Conservation (phyloP, 1,140 invertebrate species). For the Zaprionus nigranus region DNA sequence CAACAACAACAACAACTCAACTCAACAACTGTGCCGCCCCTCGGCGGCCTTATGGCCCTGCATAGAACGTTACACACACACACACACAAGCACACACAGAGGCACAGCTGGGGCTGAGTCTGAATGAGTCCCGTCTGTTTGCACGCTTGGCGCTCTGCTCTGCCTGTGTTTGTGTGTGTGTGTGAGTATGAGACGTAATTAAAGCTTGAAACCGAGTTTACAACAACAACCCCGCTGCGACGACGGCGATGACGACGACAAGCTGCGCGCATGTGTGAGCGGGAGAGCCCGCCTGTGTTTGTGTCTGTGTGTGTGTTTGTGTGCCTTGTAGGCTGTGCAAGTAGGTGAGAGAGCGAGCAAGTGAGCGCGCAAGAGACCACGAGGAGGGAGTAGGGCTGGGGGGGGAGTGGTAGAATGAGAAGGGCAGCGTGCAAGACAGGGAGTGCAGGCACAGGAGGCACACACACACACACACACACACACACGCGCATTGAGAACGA, state of each 20-base stretch:
- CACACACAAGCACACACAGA: conserved; percentile 12
- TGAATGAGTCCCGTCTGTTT: conserved; percentile 77
- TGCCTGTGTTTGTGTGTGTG: conserved; percentile 19
- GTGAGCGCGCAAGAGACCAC: conserved; percentile 19
- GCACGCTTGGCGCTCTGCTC: conserved; percentile 30
- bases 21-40: conserved; percentile 46
- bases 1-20: conserved; percentile 33
- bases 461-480: conserved; percentile 27
- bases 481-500: conserved; percentile 24
- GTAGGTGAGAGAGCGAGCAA: conserved; percentile 33
- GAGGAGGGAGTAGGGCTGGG: too few species aligned
- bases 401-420: not conserved
- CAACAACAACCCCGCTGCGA: conserved; percentile 70
- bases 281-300: conserved; percentile 23
- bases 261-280: conserved; percentile 55
- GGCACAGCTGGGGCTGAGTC: conserved; percentile 54
- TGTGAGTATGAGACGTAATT: conserved; percentile 69
- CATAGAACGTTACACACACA: conserved; percentile 44
- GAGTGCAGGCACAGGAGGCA: conserved; percentile 33
- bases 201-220: conserved; percentile 83
- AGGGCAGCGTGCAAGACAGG: not conserved
- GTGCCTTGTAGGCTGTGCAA: conserved; percentile 14
- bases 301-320: not conserved
- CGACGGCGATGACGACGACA: conserved; percentile 17
- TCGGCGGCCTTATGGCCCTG: conserved; percentile 37